A percentile compares a stretch with the other conserved stretches of the same genome.
Evolutionary conservation across 2,113 vertebrate genomes (phyloP).

Genomic region (Proteles cristata): DNA sequence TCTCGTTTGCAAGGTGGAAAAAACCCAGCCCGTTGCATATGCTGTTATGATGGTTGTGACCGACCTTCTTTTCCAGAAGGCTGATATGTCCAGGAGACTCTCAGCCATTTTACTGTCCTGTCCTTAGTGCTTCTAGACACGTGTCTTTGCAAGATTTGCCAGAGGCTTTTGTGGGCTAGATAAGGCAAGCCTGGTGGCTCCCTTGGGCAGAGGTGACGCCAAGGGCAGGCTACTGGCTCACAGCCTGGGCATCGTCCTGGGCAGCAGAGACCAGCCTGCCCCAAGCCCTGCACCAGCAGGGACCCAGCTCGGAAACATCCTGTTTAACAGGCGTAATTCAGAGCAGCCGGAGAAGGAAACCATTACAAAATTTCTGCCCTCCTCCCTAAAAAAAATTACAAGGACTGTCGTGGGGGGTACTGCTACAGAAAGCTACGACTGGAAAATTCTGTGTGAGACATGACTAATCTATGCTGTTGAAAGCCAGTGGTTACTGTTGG

Average conservation of each 20-base stretch:
- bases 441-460: neutral
- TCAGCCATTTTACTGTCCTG: slow-evolving; percentile 78
- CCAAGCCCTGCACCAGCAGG: neutral
- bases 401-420: neutral
- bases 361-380: slow-evolving; percentile 42
- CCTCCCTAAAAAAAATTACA: neutral
- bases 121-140: slow-evolving; percentile 66
- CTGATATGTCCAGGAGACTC: slow-evolving; percentile 62
- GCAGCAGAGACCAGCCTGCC: slow-evolving; percentile 34
- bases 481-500: neutral
- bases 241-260: slow-evolving; percentile 54
- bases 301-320: neutral
- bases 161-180: slow-evolving; percentile 78
- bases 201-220: slow-evolving; percentile 78
- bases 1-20: slow-evolving; percentile 67
- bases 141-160: slow-evolving; percentile 71
- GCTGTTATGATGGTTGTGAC: slow-evolving; percentile 50
- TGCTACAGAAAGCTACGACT: neutral
- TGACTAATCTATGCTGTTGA: neutral
- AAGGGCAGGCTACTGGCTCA: slow-evolving; percentile 82
- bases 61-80: slow-evolving; percentile 69
- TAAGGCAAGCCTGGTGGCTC: slow-evolving; percentile 74
- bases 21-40: slow-evolving; percentile 60
- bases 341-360: slow-evolving; percentile 51
- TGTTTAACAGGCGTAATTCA: slow-evolving; percentile 26